Evolutionary conservation across 2,113 vertebrate species (phyloP).

Genomic region (Ginglymostoma cirratum): DNA sequence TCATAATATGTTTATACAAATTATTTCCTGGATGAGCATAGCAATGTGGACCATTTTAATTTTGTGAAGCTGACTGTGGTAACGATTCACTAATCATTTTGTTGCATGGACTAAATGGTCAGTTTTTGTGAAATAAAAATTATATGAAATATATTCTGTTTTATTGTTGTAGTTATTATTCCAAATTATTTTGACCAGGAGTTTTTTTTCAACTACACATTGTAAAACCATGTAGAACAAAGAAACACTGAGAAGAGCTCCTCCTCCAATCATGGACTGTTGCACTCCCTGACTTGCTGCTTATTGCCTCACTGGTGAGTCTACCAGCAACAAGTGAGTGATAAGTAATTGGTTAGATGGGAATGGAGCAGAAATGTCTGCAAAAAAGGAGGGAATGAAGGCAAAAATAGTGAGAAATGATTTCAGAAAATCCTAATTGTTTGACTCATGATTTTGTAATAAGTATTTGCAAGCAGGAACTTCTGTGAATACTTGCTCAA

Average conservation of each 20-base stretch:
- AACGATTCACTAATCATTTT: neutral
- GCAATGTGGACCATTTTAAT: neutral
- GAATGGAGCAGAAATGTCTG: no score
- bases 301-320: no score
- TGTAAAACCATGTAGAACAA: no score
- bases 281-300: no score
- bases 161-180: neutral
- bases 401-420: neutral
- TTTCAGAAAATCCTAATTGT: neutral
- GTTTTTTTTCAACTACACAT: neutral
- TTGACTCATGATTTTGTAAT: neutral
- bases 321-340: no score
- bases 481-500: neutral
- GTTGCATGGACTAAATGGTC: neutral
- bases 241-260: no score
- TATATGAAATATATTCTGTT: neutral
- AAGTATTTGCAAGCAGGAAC: neutral
- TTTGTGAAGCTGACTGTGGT: neutral
- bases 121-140: slow-evolving; percentile 1
- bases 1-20: neutral
- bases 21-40: neutral
- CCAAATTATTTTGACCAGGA: neutral
- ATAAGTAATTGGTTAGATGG: no score
- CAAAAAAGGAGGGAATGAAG: no score
- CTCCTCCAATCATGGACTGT: no score